Evolutionary conservation across 1,140 invertebrate species (phyloP).

Genomic region (Argopecten irradians): DNA sequence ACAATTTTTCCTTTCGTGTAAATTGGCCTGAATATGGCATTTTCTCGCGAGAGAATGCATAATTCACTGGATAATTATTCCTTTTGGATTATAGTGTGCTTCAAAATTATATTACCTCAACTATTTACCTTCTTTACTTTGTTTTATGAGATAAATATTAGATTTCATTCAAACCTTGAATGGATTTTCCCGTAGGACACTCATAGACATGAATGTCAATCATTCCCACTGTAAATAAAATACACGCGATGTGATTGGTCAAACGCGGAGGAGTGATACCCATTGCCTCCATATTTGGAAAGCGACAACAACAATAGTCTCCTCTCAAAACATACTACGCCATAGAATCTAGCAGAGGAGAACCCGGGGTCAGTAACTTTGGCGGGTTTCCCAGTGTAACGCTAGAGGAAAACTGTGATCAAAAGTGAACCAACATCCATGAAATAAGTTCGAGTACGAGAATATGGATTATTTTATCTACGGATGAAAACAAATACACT

Average conservation of each 20-base stretch:
- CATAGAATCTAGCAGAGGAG: constrained; percentile 50
- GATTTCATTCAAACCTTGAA: background rate
- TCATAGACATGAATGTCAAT: background rate
- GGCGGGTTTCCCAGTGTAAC: constrained; percentile 57
- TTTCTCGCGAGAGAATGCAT: background rate
- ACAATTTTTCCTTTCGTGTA: too few relatives aligned
- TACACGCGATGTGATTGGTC: constrained; percentile 55
- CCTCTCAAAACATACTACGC: constrained; percentile 67
- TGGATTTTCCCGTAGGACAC: constrained; percentile 7
- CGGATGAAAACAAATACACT: constrained; percentile 42
- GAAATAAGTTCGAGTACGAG: constrained; percentile 52
- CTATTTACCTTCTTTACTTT: background rate
- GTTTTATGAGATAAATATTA: background rate
- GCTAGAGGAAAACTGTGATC: constrained; percentile 54
- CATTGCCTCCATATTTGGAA: constrained; percentile 67
- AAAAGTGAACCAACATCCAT: constrained; percentile 58
- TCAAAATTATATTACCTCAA: background rate
- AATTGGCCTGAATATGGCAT: background rate
- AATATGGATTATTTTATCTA: constrained; percentile 43
- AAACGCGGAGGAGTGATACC: constrained; percentile 49
- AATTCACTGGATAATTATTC: background rate
- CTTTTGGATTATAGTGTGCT: background rate
- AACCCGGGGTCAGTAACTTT: constrained; percentile 56
- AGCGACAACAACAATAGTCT: constrained; percentile 69
- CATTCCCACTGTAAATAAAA: background rate